Conservation (phyloP, 2,113 vertebrate genomes). For the Tricholaema leucomelas region DNA sequence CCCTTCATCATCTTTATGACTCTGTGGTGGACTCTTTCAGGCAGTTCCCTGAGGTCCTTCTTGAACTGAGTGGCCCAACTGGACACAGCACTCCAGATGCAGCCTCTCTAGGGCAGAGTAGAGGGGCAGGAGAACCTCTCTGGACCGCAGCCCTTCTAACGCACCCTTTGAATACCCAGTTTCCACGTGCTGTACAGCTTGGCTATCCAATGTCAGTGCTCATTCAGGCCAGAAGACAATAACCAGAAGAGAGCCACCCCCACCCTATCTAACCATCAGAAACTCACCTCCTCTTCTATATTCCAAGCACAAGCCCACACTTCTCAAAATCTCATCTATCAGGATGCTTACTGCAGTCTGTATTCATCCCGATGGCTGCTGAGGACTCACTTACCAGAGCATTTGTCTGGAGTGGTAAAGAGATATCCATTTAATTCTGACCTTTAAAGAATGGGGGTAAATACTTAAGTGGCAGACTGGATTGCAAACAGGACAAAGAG, state of each 20-base stretch:
- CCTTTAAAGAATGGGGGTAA: neutral
- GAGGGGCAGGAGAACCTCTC: no score
- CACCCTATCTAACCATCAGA: constrained; percentile 3
- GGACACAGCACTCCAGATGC: no score
- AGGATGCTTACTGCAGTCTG: neutral
- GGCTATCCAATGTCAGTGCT: constrained; percentile 16
- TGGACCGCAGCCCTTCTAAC: no score
- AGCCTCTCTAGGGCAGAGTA: no score
- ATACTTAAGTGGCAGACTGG: neutral
- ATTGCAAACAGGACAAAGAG: neutral
- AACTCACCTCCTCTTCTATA: neutral
- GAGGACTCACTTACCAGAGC: neutral
- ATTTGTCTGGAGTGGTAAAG: constrained; percentile 9
- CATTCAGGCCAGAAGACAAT: neutral
- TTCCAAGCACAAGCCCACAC: neutral
- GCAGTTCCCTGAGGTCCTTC: no score
- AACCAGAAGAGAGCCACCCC: neutral
- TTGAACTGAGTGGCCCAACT: no score
- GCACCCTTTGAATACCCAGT: neutral
- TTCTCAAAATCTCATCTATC: neutral
- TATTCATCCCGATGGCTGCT: neutral
- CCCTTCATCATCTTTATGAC: no score
- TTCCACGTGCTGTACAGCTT: neutral
- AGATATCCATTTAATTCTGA: constrained; percentile 35
- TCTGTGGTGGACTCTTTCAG: no score